Conservation (phyloP, 2,797 vertebrate species). For the Synanceia verrucosa region DNA sequence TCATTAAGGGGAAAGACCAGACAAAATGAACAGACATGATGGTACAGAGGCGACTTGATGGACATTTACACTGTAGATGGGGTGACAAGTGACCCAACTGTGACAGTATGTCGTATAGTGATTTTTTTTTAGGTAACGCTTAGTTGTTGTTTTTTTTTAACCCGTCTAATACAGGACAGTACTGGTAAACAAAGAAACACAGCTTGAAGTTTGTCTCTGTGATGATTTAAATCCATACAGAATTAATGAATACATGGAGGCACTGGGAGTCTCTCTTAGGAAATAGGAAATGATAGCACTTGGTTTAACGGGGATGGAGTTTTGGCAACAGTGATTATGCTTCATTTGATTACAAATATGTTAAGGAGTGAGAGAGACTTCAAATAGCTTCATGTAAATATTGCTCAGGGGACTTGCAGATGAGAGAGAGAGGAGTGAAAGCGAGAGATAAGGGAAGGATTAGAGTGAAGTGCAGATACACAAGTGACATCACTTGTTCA, state of each 20-base stretch:
- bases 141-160: slow-evolving; percentile 2
- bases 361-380: slow-evolving; percentile 41
- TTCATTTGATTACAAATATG: slow-evolving; percentile 61
- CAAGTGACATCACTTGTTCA: slow-evolving; percentile 65
- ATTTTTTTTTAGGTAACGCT: background rate
- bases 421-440: slow-evolving; percentile 40
- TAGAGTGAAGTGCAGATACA: slow-evolving; percentile 59
- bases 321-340: slow-evolving; percentile 39
- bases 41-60: slow-evolving; percentile 2
- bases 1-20: background rate
- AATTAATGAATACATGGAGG: slow-evolving; percentile 23
- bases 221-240: slow-evolving; percentile 31
- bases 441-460: slow-evolving; percentile 58
- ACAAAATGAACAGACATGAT: background rate
- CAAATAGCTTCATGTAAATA: slow-evolving; percentile 65
- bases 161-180: slow-evolving; percentile 7
- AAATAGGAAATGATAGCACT: slow-evolving; percentile 41
- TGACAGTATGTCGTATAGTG: background rate
- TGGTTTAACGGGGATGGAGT: slow-evolving; percentile 31
- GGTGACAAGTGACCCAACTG: slow-evolving; percentile 1
- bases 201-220: slow-evolving; percentile 16
- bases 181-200: background rate
- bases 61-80: background rate
- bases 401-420: slow-evolving; percentile 41
- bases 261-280: slow-evolving; percentile 25